Evolutionary conservation across 2,797 vertebrate species (phyloP), one percentile per base, ranked within the genome.

Genomic region (Notolabrus celidotus): DNA sequence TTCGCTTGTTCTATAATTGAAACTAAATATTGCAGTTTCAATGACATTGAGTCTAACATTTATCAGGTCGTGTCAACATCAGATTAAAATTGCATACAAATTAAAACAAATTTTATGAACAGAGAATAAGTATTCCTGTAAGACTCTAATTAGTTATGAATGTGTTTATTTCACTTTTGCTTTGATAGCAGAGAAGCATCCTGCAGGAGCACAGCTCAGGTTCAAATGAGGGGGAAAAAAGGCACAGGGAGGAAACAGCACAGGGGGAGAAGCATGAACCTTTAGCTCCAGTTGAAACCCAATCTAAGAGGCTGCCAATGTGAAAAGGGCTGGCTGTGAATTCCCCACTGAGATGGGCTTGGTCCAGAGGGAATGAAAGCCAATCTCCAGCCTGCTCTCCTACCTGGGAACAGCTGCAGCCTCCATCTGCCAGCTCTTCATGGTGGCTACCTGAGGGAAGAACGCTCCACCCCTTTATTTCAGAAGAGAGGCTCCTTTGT

Each of bases 321-420:
- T 71, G 81, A 88, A 89, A 79, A 86, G 88, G 67, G 79, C 85
- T 68, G 67, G 74, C 79, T 80, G 85, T 88, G 86, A 89, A 93
- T 88, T 90, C 92, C 92, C 93, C 66, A 68, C 82, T 79, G 93
- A 85, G 84, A 86, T 59, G 51, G 83, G 80, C 82, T 63, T 14
- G 49, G 71, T 92, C 91, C 91, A 82, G 81, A 74, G 92, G 92
- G 93, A 94, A 84, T 70, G 65, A 22, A 7, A 91, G 86, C 91
- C 88, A 88, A 89, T 90, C 87, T 89, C 88, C 85, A 88, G 83
- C 83, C 82, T 74, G 84, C 77, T 88, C 71, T 77, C 80, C 88
- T 93, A 92, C 92, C 90, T 89, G 82, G 71, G 86, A 94, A 94
- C 94, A 95, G 92, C 94, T 95, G 94, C 86, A 86, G 76, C 71